Percentiles rank a stretch among this genome's conserved stretches.
These are phyloP conservation scores for Lophius piscatorius DNA, from an alignment of 2,113 vertebrate genomes.

Conservation along the genomic window DNA sequence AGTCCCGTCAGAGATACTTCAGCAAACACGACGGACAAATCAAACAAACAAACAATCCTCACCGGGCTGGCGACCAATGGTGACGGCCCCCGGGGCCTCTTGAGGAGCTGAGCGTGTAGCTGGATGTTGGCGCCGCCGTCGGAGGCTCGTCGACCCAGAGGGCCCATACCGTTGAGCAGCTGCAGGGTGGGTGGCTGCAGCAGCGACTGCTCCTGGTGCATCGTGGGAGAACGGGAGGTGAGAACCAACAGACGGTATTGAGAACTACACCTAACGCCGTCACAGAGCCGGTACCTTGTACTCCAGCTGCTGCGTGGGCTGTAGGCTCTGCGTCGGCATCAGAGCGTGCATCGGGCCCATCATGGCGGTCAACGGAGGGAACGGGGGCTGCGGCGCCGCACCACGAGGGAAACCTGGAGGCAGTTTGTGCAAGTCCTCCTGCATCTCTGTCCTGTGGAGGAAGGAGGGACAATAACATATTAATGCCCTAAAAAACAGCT, in stretches of 20 bases:
- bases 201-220: slow-evolving; percentile 93
- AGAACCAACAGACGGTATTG: neutral
- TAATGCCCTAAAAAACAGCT: too few species aligned
- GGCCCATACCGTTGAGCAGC: slow-evolving; percentile 97
- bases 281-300: slow-evolving; percentile 88
- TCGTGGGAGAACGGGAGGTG: neutral
- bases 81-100: slow-evolving; percentile 94
- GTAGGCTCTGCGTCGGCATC: slow-evolving; percentile 91
- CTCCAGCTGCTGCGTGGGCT: slow-evolving; percentile 92
- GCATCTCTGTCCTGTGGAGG: slow-evolving; percentile 87
- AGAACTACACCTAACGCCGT: too few species aligned
- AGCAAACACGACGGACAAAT: neutral
- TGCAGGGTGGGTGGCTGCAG: slow-evolving; percentile 96
- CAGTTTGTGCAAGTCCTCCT: slow-evolving; percentile 94
- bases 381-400: slow-evolving; percentile 86
- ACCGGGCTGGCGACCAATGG: slow-evolving; percentile 93
- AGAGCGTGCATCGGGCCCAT: slow-evolving; percentile 89
- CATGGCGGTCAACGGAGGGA: slow-evolving; percentile 87
- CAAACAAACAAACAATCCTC: neutral
- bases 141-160: slow-evolving; percentile 93
- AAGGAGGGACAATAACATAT: neutral
- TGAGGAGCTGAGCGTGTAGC: slow-evolving; percentile 93
- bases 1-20: slow-evolving; percentile 9
- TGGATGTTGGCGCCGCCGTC: slow-evolving; percentile 98
- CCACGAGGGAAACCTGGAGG: slow-evolving; percentile 89